phyloP scores from a whole-genome alignment of 2,888 invertebrate genomes.

The Amorpha juglandis region DNA sequence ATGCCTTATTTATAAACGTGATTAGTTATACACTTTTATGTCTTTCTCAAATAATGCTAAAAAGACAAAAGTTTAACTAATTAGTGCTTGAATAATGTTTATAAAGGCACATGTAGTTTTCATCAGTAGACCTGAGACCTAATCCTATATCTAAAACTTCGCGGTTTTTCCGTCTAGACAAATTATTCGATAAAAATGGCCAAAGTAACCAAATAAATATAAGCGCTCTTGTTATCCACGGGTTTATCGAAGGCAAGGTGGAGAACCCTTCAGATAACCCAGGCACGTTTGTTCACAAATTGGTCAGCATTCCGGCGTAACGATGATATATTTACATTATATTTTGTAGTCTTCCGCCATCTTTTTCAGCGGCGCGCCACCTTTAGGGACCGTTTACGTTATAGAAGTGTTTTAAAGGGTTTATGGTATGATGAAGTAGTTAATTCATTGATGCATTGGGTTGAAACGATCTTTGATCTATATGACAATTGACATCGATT shows the following conservation, averaged over 20 bases:
- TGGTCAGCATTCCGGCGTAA: slow-evolving; percentile 49
- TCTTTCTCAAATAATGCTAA: too few relatives aligned
- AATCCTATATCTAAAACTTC: too few relatives aligned
- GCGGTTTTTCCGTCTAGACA: too few relatives aligned
- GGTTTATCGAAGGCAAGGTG: background rate
- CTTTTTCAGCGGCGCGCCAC: slow-evolving; percentile 31
- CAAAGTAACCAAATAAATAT: background rate
- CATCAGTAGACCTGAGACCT: too few relatives aligned
- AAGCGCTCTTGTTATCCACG: background rate
- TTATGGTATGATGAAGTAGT: background rate
- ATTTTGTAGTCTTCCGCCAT: slow-evolving; percentile 45
- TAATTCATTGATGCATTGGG: background rate
- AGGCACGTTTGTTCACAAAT: slow-evolving; percentile 51
- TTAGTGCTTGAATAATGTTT: too few relatives aligned
- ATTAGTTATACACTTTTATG: too few relatives aligned
- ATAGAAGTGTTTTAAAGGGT: background rate
- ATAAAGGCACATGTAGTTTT: too few relatives aligned
- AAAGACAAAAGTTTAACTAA: too few relatives aligned
- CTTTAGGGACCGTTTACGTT: slow-evolving; percentile 11
- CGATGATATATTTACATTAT: slow-evolving; percentile 53
- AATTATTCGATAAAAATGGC: too few relatives aligned
- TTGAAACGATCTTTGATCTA: too few relatives aligned
- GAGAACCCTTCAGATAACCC: slow-evolving; percentile 8
- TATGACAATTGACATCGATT: too few relatives aligned
- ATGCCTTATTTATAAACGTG: too few relatives aligned